Evolutionary conservation across 2,797 vertebrate species (phyloP).

Genomic region (Diceros bicornis): DNA sequence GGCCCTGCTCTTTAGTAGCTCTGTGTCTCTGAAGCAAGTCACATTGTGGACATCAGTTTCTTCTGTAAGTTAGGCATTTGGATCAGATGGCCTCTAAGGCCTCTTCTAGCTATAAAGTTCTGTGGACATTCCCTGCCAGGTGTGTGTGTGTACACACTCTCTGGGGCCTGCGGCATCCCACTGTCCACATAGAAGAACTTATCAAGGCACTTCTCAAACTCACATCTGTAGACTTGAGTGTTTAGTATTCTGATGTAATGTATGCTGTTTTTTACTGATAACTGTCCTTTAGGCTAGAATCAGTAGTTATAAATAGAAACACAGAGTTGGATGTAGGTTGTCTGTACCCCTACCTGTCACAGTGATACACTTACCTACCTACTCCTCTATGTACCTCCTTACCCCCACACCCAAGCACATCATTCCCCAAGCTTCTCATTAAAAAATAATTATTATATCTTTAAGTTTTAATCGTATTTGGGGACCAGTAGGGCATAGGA

Average conservation of each 20-base stretch:
- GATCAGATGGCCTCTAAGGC: neutral
- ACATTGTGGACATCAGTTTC: conserved; percentile 22
- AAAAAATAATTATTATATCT: conserved; percentile 41
- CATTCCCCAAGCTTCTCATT: conserved; percentile 56
- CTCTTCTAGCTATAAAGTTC: conserved; percentile 6
- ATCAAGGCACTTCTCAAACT: conserved; percentile 44
- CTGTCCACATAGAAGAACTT: conserved; percentile 24
- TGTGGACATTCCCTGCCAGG: neutral
- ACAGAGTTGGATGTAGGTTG: neutral
- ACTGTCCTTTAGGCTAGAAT: conserved; percentile 55
- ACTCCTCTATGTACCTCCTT: neutral
- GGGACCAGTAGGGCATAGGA: neutral
- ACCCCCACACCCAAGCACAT: neutral
- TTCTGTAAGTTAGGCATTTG: conserved; percentile 44
- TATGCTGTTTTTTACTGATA: conserved; percentile 49
- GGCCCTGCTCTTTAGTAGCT: neutral
- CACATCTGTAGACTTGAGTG: neutral
- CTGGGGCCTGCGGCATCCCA: neutral
- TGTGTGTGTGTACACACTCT: neutral
- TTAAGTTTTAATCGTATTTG: conserved; percentile 65
- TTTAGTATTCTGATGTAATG: conserved; percentile 26
- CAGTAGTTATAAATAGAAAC: conserved; percentile 59
- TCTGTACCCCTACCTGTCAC: neutral
- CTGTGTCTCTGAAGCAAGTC: conserved; percentile 18
- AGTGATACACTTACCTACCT: conserved; percentile 1